A percentile compares a stretch with the other conserved stretches of the same genome.
Evolutionary conservation across 2,113 vertebrate species (phyloP).

Genomic region (Gambusia affinis): DNA sequence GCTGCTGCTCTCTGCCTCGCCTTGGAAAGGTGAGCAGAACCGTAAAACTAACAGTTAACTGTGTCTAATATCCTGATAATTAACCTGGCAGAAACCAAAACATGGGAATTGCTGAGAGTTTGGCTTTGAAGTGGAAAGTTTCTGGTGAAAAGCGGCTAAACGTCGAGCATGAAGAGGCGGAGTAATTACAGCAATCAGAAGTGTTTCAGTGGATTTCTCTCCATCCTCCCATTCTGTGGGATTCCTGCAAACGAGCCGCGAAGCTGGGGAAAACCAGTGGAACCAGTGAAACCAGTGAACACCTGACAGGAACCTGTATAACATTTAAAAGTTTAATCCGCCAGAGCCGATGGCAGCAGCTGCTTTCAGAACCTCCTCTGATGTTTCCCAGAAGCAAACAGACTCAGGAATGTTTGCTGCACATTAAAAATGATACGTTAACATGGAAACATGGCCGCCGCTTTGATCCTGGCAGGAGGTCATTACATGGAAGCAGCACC

Average conservation of each 20-base stretch:
- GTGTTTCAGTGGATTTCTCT: not conserved
- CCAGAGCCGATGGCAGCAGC: not conserved
- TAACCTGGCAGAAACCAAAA: not conserved
- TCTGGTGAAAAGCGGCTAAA: not conserved
- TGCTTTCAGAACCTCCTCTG: conserved; percentile 7
- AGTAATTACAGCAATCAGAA: not conserved
- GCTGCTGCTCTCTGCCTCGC: too few species aligned
- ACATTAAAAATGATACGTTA: conserved; percentile 38
- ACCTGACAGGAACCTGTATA: not conserved
- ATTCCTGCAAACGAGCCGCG: not conserved
- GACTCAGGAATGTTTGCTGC: conserved; percentile 44
- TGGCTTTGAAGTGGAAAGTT: not conserved
- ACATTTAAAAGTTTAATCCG: not conserved
- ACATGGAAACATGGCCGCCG: conserved; percentile 56
- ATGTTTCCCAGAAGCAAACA: conserved; percentile 60
- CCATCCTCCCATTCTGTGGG: too few species aligned
- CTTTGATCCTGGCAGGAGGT: conserved; percentile 63
- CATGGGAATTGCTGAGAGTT: not conserved
- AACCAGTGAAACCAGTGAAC: conserved; percentile 6
- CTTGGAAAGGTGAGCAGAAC: not conserved
- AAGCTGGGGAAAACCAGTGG: not conserved
- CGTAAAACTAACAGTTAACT: not conserved
- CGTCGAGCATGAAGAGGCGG: not conserved
- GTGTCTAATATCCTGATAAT: not conserved
- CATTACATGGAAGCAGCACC: conserved; percentile 71